Evolutionary conservation across 1,140 invertebrate genomes (phyloP).

Genomic region (Diachasmimorpha longicaudata): DNA sequence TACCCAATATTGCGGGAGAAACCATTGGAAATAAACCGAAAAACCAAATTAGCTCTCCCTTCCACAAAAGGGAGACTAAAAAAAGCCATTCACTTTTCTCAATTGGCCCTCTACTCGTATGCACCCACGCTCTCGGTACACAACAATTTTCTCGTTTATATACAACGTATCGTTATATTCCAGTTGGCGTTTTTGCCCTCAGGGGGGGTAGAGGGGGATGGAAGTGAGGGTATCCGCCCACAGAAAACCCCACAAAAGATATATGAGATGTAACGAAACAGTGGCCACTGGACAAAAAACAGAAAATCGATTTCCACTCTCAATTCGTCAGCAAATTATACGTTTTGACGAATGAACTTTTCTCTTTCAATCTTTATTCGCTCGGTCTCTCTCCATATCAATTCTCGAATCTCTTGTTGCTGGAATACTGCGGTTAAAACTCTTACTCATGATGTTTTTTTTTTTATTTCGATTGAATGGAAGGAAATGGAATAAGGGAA

Average conservation of each 20-base stretch:
- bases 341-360: constrained; percentile 49
- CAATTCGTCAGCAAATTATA: constrained; percentile 54
- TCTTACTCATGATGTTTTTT: background rate
- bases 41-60: background rate
- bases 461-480: background rate
- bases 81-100: constrained; percentile 2
- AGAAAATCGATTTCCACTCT: constrained; percentile 56
- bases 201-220: background rate
- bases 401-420: background rate
- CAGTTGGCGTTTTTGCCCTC: constrained; percentile 59
- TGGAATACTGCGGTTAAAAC: background rate
- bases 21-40: constrained; percentile 6
- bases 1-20: background rate
- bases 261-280: constrained; percentile 60
- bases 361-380: constrained; percentile 20
- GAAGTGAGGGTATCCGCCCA: constrained; percentile 53
- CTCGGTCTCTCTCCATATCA: background rate
- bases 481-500: background rate
- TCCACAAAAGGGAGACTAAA: background rate
- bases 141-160: constrained; percentile 7
- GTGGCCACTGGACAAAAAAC: constrained; percentile 45
- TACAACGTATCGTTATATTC: constrained; percentile 26
- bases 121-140: constrained; percentile 6
- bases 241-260: constrained; percentile 61
- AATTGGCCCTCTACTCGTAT: background rate